phyloP scores from a whole-genome alignment of 64 coral and sea anemone genomes.

The Exaiptasia diaphana region DNA sequence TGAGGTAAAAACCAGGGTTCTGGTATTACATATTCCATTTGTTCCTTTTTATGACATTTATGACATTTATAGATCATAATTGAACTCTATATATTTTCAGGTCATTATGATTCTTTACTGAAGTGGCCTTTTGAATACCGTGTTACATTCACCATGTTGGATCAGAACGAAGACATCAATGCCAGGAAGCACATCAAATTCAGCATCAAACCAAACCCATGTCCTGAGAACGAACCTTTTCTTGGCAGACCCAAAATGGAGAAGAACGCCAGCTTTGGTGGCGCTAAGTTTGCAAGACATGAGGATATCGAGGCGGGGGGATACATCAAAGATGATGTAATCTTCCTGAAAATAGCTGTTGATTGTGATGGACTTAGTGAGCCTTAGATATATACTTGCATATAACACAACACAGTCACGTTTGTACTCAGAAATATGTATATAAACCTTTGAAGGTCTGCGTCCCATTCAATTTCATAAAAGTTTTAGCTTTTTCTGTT shows the following conservation, averaged over 20 bases:
- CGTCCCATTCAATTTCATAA: too few species aligned
- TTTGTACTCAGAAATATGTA: too few species aligned
- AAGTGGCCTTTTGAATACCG: slow-evolving; percentile 96
- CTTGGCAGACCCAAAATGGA: slow-evolving; percentile 79
- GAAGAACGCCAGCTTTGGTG: slow-evolving; percentile 94
- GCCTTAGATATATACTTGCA: slow-evolving; percentile 65
- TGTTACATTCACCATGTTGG: slow-evolving; percentile 70
- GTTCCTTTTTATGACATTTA: too few species aligned
- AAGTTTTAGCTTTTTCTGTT: too few species aligned
- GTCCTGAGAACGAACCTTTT: slow-evolving; percentile 79
- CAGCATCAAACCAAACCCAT: slow-evolving; percentile 86
- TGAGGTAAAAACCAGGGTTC: too few species aligned
- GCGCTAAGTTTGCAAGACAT: slow-evolving; percentile 88
- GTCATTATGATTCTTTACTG: slow-evolving; percentile 71
- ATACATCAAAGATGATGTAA: slow-evolving; percentile 74
- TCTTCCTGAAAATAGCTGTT: slow-evolving; percentile 77
- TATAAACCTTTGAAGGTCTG: too few species aligned
- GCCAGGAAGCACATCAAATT: slow-evolving; percentile 90
- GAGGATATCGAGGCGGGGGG: slow-evolving; percentile 78
- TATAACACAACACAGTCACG: too few species aligned
- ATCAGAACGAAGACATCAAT: slow-evolving; percentile 58
- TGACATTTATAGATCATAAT: too few species aligned
- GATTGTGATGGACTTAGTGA: slow-evolving; percentile 87
- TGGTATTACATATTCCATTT: too few species aligned
- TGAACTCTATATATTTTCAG: too few species aligned